A percentile compares a stretch with the other conserved stretches of the same genome.
These are phyloP conservation scores for Pocillopora grandis DNA, from an alignment of 92 coral and sea anemone species.

Conservation along the genomic window DNA sequence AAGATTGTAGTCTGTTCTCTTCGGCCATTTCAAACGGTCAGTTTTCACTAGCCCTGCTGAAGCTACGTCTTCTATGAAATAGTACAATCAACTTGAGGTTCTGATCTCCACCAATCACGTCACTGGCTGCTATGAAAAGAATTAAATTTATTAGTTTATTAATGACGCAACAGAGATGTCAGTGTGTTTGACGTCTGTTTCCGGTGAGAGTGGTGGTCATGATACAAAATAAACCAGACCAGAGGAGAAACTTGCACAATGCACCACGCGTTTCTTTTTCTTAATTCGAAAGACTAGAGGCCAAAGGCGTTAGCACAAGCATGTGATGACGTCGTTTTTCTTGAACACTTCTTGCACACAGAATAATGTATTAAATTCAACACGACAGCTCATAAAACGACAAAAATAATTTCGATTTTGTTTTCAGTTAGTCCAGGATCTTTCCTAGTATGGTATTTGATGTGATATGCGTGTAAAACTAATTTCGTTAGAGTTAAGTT, in stretches of 20 bases:
- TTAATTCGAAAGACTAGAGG: not conserved
- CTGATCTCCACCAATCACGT: constrained; percentile 14
- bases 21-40: constrained; percentile 41
- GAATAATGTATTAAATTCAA: not conserved
- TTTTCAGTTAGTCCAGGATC: not conserved
- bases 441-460: not conserved
- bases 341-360: not conserved
- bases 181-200: not conserved
- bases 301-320: not conserved
- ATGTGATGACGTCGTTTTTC: constrained; percentile 4
- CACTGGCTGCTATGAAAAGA: not conserved
- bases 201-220: not conserved
- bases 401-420: not conserved
- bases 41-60: constrained; percentile 6
- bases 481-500: not conserved
- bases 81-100: constrained; percentile 1
- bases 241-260: not conserved
- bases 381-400: not conserved
- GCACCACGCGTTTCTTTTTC: not conserved
- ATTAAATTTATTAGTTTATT: not conserved
- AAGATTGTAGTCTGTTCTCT: constrained; percentile 46
- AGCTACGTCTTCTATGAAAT: not conserved
- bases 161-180: constrained; percentile 16
- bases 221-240: not conserved
- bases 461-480: not conserved